These are phyloP conservation scores for Pteropus alecto DNA, from an alignment of 2,113 vertebrate species.

Conservation along the genomic window DNA sequence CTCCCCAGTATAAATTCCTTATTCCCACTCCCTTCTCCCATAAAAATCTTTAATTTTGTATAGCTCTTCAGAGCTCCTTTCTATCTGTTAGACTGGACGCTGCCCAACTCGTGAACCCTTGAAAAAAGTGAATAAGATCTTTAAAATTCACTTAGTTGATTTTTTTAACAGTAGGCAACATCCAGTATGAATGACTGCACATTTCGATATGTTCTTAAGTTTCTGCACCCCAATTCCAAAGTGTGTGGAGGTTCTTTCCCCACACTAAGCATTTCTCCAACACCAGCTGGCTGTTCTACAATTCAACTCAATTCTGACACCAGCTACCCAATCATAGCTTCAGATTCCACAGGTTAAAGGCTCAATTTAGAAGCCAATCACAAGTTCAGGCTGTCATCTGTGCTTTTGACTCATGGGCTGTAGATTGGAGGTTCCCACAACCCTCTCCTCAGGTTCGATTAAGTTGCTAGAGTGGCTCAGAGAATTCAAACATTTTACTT, in stretches of 20 bases:
- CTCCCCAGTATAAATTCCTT: not conserved
- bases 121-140: not conserved
- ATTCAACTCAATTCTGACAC: not conserved
- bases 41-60: not conserved
- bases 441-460: not conserved
- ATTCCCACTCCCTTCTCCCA: not conserved
- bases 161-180: not conserved
- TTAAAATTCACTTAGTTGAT: not conserved
- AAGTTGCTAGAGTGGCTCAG: not conserved
- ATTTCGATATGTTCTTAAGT: not conserved
- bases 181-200: not conserved
- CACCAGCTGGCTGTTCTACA: not conserved
- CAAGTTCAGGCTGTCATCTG: not conserved
- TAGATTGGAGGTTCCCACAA: not conserved
- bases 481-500: not conserved
- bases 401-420: not conserved
- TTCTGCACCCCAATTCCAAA: not conserved
- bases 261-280: not conserved
- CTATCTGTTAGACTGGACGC: not conserved
- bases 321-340: not conserved
- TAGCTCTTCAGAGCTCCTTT: not conserved
- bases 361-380: not conserved
- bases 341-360: not conserved
- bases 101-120: not conserved
- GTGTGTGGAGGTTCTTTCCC: not conserved